Percentiles rank a stretch among this genome's conserved stretches.
phyloP scores from a whole-genome alignment of 2,113 vertebrate species.

The Dicentrarchus labrax region DNA sequence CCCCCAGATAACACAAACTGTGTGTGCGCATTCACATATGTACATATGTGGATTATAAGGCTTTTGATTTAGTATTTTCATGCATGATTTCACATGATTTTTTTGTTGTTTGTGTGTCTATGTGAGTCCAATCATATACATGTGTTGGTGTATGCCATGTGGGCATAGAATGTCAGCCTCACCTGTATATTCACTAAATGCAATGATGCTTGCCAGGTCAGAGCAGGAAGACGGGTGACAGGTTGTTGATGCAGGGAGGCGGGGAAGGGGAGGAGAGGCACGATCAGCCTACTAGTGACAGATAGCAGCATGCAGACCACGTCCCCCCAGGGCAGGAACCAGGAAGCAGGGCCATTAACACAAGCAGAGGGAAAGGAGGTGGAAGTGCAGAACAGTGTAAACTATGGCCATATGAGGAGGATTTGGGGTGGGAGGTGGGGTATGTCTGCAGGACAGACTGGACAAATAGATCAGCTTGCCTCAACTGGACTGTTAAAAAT shows the following conservation, averaged over 20 bases:
- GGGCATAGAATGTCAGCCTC: constrained; percentile 12
- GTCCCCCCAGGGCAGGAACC: constrained; percentile 68
- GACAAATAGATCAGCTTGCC: constrained; percentile 29
- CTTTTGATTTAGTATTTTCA: constrained; percentile 36
- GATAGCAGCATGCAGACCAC: constrained; percentile 69
- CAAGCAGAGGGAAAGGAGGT: constrained; percentile 55
- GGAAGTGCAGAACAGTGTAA: constrained; percentile 53
- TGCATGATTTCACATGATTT: constrained; percentile 3
- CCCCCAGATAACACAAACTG: constrained; percentile 64
- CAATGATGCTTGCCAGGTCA: constrained; percentile 32
- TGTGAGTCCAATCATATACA: constrained; percentile 11
- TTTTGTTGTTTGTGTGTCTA: background rate
- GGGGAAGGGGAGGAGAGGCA: constrained; percentile 17
- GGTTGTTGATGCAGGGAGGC: constrained; percentile 36
- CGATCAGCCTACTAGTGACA: constrained; percentile 68
- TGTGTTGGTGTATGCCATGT: background rate
- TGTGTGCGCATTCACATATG: constrained; percentile 48
- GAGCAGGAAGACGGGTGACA: constrained; percentile 53
- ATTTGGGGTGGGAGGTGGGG: background rate
- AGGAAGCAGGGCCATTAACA: constrained; percentile 74
- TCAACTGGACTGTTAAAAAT: constrained; percentile 5
- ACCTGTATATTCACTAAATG: constrained; percentile 40
- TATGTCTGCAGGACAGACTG: constrained; percentile 46
- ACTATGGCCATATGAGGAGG: constrained; percentile 51
- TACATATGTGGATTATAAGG: constrained; percentile 58